Conservation (phyloP, 1,140 invertebrate genomes). For the Triops cancriformis region DNA sequence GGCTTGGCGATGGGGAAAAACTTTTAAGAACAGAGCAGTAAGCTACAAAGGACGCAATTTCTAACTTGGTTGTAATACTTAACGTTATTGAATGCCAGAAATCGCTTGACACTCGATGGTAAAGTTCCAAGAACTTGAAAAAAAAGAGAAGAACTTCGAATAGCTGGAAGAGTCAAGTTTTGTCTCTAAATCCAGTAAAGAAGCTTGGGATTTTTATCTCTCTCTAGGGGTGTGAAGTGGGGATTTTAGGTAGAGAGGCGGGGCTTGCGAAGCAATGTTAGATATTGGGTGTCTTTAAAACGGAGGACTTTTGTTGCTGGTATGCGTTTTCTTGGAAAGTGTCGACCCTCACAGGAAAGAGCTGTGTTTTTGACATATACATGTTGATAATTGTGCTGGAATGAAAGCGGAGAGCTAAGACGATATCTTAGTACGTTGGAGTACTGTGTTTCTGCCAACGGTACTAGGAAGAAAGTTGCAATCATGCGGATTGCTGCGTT, state of each 20-base stretch:
- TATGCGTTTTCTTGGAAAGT: not conserved
- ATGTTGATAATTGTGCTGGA: not conserved
- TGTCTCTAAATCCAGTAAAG: not conserved
- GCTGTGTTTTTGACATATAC: not conserved
- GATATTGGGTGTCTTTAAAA: not conserved
- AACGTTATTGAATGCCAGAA: not conserved
- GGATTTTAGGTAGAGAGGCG: not conserved
- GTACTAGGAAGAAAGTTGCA: not conserved
- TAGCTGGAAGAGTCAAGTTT: not conserved
- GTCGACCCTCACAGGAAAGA: not conserved
- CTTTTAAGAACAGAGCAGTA: not conserved
- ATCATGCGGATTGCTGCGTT: not conserved
- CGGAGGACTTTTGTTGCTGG: not conserved
- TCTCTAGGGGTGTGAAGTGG: too few relatives aligned
- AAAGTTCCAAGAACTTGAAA: not conserved
- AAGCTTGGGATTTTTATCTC: too few relatives aligned
- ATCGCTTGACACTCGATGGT: not conserved
- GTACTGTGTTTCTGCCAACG: not conserved
- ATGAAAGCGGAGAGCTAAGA: not conserved
- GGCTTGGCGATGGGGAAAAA: not conserved
- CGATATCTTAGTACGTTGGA: not conserved
- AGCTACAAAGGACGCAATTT: not conserved
- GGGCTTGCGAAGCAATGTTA: not conserved
- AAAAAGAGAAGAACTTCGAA: not conserved
- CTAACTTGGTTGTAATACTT: not conserved